Base-by-base conservation (phyloP, 2,888 invertebrate species). In the Phania funesta region DNA sequence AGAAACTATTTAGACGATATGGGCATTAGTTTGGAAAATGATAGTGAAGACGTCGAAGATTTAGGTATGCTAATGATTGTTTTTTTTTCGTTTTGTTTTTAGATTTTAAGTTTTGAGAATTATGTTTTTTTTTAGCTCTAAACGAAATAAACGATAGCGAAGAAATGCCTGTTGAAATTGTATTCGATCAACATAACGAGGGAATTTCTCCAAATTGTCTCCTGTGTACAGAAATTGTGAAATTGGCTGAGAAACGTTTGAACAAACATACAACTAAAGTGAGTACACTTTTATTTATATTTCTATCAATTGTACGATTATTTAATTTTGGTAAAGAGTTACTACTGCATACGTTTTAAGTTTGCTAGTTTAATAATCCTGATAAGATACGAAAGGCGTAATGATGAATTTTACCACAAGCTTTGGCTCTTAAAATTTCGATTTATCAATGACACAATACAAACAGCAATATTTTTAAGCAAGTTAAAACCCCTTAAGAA, bases 1-100 rank as follows among this genome's bases (percentile, higher is more conserved):
- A 86, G 91, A 87, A 88, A 93, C 89, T 29, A 87, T 90, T 84
- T 90, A 50, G 84, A 84, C 0, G 89, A 90, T 67, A 67, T 88
- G 84, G 86, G 86, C 9, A 86, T 89, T 44, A 86, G 83, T 20
- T 71, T 87, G 11, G 81, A 83, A 46, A 74, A 78, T 8, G 73
- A 70, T 7, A 82, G 79, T 46, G 86, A 84, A 7, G 85, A 85
- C 44, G 80, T 76, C 4, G 85, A 87, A 38, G 77, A 85, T 83
- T 75, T 52, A 4, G 48, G 62, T 68, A 20, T 16, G 41, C 35
- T 16, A 58, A 70, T 26, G 5, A 13, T 26, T 9, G 0, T n/a
- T 24, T 29, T 7, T 52, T 48, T 54, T 16, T 0, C 20, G 44
- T 16, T 16, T 24, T 11, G 24, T 67, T 1, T 32, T 70, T 3